Base-by-base conservation (phyloP, 1,140 invertebrate genomes). In the Caenorhabditis latens region DNA sequence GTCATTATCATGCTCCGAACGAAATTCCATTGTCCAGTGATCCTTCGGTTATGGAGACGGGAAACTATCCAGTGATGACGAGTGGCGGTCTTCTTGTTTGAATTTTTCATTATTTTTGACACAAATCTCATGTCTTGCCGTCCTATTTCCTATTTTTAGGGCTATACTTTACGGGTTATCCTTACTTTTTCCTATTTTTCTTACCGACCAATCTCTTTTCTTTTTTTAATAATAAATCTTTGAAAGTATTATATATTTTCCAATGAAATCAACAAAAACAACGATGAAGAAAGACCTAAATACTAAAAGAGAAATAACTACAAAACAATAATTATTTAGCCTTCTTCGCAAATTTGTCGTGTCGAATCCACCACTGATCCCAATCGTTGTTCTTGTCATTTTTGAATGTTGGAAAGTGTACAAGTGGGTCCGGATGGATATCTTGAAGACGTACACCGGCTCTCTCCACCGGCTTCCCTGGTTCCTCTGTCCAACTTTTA, bases 361-460 rank as follows among this genome's bases (percentile, higher is more conserved):
- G 89, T 67, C 91, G 65, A 21, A 87, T 63, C 91, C 91, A 91
- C 91, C 91, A 91, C 57, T 92, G 87, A 57, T 91, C 91, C 90
- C 90, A 91, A 55, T 91, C 79, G 14, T 85, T 91, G 40, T 86
- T 83, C 14, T 83, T 24, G 83, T 91, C 90, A 32, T 89, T 86
- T 40, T 91, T 91, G 85, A 90, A 89, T 5, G 88, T 84, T 13
- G 90, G 88, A 50, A 91, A 91, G 13, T 50, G 84, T 9, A 91
- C 85, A 13, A 90, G 48, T 0, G 90, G 90, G 55, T 91, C 87
- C 8, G 91, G 90, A 84, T 91, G 89, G 14, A 91, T 82, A 53
- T 91, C 90, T 19, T 86, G 75, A 13, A 88, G 57, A 40, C 42
- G 65, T n/a, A 88, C 63, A 8, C 87, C 87, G 4, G 83, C 87